These are phyloP conservation scores for Sarotherodon lohbergeri DNA, from an alignment of 2,113 vertebrate genomes.

Conservation along the genomic window DNA sequence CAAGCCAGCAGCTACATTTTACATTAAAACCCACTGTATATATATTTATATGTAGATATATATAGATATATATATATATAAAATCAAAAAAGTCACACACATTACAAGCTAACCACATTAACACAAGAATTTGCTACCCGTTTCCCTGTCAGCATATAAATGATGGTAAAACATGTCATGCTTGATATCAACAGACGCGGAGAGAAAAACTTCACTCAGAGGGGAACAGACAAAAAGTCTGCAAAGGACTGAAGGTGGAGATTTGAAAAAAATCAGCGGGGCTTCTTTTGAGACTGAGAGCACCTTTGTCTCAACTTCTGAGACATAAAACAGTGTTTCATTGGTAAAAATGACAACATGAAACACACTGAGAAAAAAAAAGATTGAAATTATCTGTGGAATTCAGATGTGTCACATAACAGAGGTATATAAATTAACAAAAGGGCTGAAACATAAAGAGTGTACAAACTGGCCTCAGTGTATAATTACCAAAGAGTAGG, in stretches of 20 bases:
- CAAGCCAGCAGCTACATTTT: not conserved
- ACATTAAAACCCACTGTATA: not conserved
- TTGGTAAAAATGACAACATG: not conserved
- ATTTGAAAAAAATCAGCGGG: not conserved
- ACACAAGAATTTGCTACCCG: not conserved
- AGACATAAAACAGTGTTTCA: not conserved
- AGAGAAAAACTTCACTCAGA: not conserved
- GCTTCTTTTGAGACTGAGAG: not conserved
- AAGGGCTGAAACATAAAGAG: not conserved
- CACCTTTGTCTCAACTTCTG: slow-evolving; percentile 24
- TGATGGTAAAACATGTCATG: not conserved
- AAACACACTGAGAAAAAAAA: not conserved
- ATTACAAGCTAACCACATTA: not conserved
- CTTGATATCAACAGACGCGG: not conserved
- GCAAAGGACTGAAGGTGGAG: not conserved
- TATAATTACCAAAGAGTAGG: not conserved
- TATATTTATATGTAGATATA: not conserved
- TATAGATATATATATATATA: not conserved
- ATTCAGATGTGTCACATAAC: not conserved
- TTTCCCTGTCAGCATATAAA: not conserved
- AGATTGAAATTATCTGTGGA: slow-evolving; percentile 1
- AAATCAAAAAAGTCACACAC: not conserved
- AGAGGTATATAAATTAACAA: slow-evolving; percentile 15
- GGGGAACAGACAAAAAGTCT: not conserved
- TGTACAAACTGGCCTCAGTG: not conserved